Conservation (phyloP, 2,113 vertebrate species). For the Neotoma lepida region DNA sequence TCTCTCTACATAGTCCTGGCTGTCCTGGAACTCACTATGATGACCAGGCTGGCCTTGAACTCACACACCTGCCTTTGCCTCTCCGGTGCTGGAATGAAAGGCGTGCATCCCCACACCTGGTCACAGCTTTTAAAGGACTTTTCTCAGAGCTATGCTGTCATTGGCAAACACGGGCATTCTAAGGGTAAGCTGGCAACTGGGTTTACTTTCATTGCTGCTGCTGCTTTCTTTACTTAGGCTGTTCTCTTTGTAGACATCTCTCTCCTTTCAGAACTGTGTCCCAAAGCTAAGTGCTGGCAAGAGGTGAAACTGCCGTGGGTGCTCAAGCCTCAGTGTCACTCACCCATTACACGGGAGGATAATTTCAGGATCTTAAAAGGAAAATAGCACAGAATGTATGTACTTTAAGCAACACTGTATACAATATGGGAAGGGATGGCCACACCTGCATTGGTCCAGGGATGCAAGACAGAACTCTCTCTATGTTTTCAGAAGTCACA, state of each 20-base stretch:
- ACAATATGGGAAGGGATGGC: constrained; percentile 20
- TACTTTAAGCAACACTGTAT: constrained; percentile 21
- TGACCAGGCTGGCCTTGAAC: neutral
- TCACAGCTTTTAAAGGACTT: neutral
- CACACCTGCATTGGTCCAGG: constrained; percentile 95
- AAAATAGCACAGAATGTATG: neutral
- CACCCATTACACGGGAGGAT: neutral
- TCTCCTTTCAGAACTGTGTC: constrained; percentile 31
- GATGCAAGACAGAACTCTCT: constrained; percentile 95
- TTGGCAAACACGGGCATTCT: neutral
- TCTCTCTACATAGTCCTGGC: neutral
- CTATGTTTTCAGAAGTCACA: constrained; percentile 95
- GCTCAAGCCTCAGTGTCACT: neutral
- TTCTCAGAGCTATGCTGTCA: neutral
- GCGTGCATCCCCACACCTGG: neutral
- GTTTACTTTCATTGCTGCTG: neutral
- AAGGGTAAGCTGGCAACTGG: neutral
- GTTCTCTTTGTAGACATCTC: constrained; percentile 8
- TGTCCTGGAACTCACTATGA: neutral
- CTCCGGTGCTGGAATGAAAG: neutral
- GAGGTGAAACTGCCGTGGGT: constrained; percentile 18
- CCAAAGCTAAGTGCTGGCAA: constrained; percentile 22
- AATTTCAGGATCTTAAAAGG: constrained; percentile 17
- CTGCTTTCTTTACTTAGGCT: neutral
- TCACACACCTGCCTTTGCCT: neutral